Conservation (phyloP, 2,797 vertebrate genomes). For the Onychomys torridus region DNA sequence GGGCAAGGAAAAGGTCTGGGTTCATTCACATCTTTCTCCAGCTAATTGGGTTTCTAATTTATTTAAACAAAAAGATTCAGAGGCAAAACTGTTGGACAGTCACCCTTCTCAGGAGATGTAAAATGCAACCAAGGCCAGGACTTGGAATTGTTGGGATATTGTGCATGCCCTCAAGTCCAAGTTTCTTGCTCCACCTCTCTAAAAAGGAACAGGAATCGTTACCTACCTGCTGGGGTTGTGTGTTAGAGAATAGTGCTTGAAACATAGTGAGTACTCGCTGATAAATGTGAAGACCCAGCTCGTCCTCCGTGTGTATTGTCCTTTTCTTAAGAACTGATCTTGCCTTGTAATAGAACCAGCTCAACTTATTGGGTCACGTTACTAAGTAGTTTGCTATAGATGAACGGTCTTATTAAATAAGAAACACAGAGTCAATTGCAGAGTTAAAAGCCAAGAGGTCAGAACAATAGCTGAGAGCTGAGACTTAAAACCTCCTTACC, state of each 20-base stretch:
- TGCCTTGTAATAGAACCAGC: neutral
- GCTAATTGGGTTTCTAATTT: neutral
- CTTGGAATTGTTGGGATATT: neutral
- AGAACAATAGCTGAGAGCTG: no score
- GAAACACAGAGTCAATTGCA: no score
- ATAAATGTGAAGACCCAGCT: neutral
- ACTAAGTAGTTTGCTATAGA: neutral
- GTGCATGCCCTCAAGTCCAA: neutral
- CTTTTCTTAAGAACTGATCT: slow-evolving; percentile 28
- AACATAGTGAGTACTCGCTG: neutral
- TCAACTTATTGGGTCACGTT: neutral
- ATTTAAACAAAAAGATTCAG: slow-evolving; percentile 40
- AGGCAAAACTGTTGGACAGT: slow-evolving; percentile 1
- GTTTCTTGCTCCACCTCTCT: neutral
- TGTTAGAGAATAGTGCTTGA: slow-evolving; percentile 19
- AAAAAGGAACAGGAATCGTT: neutral
- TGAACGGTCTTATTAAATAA: no score
- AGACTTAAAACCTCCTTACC: no score
- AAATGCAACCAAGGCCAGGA: neutral
- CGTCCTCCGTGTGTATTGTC: neutral
- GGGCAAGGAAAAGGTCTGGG: neutral
- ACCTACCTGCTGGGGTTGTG: neutral
- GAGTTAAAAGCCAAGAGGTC: no score
- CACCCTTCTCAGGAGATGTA: neutral
- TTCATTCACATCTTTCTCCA: neutral